A percentile compares a stretch with the other conserved stretches of the same genome.
Conservation (phyloP, 2,797 vertebrate species). For the Pseudotriccus pelzelni region DNA sequence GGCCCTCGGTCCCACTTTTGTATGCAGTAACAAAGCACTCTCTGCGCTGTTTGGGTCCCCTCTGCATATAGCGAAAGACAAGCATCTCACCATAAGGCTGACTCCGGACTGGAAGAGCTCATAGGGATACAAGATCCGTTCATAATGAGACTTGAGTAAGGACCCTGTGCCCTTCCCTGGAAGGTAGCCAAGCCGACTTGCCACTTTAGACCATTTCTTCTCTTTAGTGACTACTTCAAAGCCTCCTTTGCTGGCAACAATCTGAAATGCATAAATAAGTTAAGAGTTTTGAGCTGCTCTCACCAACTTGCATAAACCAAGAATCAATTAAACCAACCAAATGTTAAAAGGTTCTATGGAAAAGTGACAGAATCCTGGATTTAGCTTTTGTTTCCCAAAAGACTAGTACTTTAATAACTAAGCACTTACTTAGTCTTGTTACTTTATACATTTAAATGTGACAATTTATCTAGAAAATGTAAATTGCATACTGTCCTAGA, state of each 20-base stretch:
- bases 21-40: background rate
- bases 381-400: background rate
- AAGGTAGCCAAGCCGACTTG: constrained; percentile 91
- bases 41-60: background rate
- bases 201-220: constrained; percentile 95
- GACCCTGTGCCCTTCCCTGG: constrained; percentile 91
- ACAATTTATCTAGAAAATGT: background rate
- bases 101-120: constrained; percentile 97
- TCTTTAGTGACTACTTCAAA: constrained; percentile 94
- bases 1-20: background rate
- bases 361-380: background rate
- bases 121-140: constrained; percentile 95
- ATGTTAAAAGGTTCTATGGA: background rate
- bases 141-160: constrained; percentile 91
- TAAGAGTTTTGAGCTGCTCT: background rate
- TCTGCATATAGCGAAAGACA: background rate
- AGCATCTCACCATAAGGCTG: constrained; percentile 83
- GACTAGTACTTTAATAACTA: background rate
- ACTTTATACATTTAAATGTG: background rate
- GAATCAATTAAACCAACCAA: background rate
- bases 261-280: constrained; percentile 74
- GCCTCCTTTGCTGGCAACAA: constrained; percentile 93
- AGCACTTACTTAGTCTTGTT: background rate
- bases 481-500: background rate
- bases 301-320: background rate